These are phyloP conservation scores for Zosterops pallidus DNA, from an alignment of 2,113 vertebrate genomes.

Conservation along the genomic window DNA sequence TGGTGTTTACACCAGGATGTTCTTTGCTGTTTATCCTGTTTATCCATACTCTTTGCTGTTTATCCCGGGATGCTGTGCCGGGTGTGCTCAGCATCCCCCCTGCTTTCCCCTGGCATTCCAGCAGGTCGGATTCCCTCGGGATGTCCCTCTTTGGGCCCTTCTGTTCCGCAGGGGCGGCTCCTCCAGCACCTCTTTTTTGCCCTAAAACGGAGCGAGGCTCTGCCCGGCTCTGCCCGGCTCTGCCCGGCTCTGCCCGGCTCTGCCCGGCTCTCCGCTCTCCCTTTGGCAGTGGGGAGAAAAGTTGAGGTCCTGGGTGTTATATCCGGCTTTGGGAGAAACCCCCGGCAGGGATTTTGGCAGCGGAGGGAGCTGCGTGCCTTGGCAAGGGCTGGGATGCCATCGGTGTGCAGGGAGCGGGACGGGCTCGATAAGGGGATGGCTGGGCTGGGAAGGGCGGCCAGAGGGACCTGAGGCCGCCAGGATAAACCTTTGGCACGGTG, in stretches of 20 bases:
- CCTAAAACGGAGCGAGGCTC: neutral
- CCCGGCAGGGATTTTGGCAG: neutral
- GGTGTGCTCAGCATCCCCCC: neutral
- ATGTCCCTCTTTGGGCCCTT: neutral
- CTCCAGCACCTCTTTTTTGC: neutral
- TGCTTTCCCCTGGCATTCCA: neutral
- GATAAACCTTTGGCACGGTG: neutral
- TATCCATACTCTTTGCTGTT: no score
- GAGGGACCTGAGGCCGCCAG: neutral
- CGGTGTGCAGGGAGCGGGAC: fast-evolving
- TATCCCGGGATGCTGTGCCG: neutral
- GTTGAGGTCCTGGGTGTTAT: neutral
- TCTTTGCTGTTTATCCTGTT: no score
- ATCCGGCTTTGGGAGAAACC: neutral
- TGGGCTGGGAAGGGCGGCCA: neutral
- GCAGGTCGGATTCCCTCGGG: neutral
- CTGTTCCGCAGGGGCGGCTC: neutral
- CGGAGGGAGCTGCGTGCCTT: neutral
- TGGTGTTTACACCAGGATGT: no score
- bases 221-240: neutral
- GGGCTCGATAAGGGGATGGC: fast-evolving
- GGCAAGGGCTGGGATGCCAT: neutral
- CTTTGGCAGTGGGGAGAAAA: neutral
- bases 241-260: neutral
- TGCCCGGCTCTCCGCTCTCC: neutral